Evolutionary conservation across 2,888 invertebrate species (phyloP), one percentile per base, ranked within the genome.

Genomic region (Sesamia inferens): DNA sequence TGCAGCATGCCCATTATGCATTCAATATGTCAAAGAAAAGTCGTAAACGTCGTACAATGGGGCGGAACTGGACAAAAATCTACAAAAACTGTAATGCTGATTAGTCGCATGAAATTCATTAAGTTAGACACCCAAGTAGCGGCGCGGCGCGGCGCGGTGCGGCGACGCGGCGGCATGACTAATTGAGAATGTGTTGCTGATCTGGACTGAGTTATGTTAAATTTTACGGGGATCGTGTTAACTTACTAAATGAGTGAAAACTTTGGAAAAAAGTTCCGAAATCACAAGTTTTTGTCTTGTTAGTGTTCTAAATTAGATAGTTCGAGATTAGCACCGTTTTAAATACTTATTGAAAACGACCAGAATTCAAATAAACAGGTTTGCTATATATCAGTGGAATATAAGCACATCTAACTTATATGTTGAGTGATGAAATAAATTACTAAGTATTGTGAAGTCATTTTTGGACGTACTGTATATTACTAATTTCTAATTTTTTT

Each of bases 71-170:
- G 80, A 89, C 89, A 88, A 90, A 90, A 88, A 87, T 88, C 83
- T 71, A 86, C 85, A 90, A 88, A 89, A 87, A 84, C 86, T 88
- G 85, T 84, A 85, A 90, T 87, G 90, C 91, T 88, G 89, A 88
- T 92, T 90, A 93, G 89, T 87, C 76, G 89, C 94, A 92, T 93
- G 93, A 93, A 94, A 94, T 94, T 88, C 87, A 90, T 90, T 89
- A 90, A 86, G 88, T 87, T 77, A 90, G 92, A 94, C 95, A 92
- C 94, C 94, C 94, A 93, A 92, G 93, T 90, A 88, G 94, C 81
- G 81, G 31, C 31, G 31, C 31, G 31, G 31, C 31, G 31, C 31
- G 31, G 31, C 31, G 31, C 31, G 31, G 31, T n/a, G n/a, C 31
- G 31, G 31, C 3, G 31, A 31, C 31, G 31, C 31, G 31, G 87